Base-by-base conservation (phyloP, 2,888 invertebrate genomes). In the Cantharis rustica region DNA sequence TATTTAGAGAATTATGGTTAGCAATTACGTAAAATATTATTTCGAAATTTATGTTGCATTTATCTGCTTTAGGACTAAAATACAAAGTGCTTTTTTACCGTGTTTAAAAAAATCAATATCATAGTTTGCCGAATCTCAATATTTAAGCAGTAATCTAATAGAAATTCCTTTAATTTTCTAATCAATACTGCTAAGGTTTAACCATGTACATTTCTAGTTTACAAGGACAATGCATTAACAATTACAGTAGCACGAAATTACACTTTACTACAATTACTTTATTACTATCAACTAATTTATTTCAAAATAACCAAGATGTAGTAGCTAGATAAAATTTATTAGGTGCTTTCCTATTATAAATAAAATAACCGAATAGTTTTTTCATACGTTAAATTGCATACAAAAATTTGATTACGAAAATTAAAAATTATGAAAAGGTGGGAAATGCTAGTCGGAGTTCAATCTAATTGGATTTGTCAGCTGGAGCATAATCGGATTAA, bases 211-310 rank as follows among this genome's bases (percentile, higher is more conserved):
- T 15, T 69, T 74, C 69, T 31, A 70, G 74, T 74, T 66, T 31
- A 70, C 69, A 73, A 27, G 27, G 69, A 69, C 69, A 74, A 66
- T 74, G 74, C 74, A 74, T 70, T 70, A 74, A 70, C 70, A 26
- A 16, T 31, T 61, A 20, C 10, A 64, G 63, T 23, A 64, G 69
- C 74, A 69, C 47, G 69, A 69, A 61, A 64, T 23, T 26, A 62
- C 69, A 63, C 69, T 70, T 74, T 31, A 27, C 16, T 26, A 47
- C n/a, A n/a, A 47, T 47, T 47, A 27, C 27, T 27, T 27, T 13
- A 31, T 31, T 13, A 4, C 31, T 31, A 13, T 31, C 31, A n/a
- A 47, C n/a, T n/a, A n/a, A 47, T 47, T 47, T 47, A n/a, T 47
- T n/a, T 47, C 1, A 47, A 47, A n/a, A n/a, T 47, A 47, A 9